These are phyloP conservation scores for Gallinago nigripennis DNA, from an alignment of 2,797 vertebrate species.

Conservation along the genomic window DNA sequence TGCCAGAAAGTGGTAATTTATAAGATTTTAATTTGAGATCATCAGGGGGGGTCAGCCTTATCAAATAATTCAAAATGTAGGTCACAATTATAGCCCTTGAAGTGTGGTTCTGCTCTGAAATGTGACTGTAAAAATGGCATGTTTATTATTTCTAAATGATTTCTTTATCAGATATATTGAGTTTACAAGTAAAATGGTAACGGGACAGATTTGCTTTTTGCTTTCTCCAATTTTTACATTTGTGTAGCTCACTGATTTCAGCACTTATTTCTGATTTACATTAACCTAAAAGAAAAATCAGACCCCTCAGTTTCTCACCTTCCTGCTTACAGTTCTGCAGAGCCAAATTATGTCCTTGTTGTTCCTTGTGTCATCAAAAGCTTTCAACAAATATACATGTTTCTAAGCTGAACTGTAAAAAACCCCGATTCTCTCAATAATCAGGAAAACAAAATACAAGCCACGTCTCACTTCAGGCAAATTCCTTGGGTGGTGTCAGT, in stretches of 20 bases:
- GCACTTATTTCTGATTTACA: not conserved
- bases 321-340: not conserved
- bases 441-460: not conserved
- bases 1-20: conserved; percentile 64
- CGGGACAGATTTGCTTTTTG: conserved; percentile 17
- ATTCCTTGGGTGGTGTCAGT: not conserved
- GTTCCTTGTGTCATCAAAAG: not conserved
- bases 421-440: not conserved
- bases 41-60: conserved; percentile 65
- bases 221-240: not conserved
- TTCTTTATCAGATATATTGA: conserved; percentile 35
- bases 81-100: conserved; percentile 38
- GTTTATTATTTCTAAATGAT: conserved; percentile 66
- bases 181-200: conserved; percentile 51
- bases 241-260: conserved; percentile 8
- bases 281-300: not conserved
- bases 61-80: conserved; percentile 68
- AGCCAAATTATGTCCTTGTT: not conserved
- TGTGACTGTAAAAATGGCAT: conserved; percentile 59
- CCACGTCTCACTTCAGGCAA: not conserved
- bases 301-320: not conserved
- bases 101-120: conserved; percentile 49
- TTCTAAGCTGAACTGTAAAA: not conserved
- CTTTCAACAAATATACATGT: conserved; percentile 20
- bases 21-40: conserved; percentile 71